Percentiles rank a stretch among this genome's conserved stretches.
Conservation (phyloP, 2,888 invertebrate genomes). For the Anorthoa munda region DNA sequence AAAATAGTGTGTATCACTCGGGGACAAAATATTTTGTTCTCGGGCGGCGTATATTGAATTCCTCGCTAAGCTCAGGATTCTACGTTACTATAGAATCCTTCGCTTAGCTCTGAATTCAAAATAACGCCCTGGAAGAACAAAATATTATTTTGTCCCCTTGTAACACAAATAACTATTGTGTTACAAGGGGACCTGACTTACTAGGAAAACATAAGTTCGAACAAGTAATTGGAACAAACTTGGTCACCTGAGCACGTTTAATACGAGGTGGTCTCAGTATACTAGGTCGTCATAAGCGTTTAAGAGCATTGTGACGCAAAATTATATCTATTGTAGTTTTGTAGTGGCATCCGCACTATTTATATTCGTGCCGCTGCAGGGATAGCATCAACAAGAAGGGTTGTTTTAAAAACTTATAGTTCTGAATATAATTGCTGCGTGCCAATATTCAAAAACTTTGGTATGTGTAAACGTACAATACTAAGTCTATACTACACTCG, state of each 20-base stretch:
- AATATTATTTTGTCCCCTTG: too few species aligned
- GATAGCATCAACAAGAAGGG: slow-evolving; percentile 26
- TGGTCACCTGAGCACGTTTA: neutral
- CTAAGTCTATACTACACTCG: too few species aligned
- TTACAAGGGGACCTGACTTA: too few species aligned
- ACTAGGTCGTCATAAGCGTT: slow-evolving; percentile 24
- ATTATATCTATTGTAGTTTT: slow-evolving; percentile 18
- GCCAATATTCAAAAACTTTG: neutral
- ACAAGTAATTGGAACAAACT: neutral
- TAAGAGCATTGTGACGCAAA: neutral
- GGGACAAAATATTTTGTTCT: too few species aligned
- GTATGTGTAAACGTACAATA: too few species aligned
- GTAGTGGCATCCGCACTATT: slow-evolving; percentile 37
- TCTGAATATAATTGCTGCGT: neutral
- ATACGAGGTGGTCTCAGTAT: neutral
- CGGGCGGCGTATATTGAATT: too few species aligned
- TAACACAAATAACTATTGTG: too few species aligned
- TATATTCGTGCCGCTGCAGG: slow-evolving; percentile 24
- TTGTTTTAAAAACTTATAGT: neutral
- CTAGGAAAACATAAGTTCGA: slow-evolving; percentile 30
- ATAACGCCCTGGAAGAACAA: too few species aligned
- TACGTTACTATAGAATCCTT: too few species aligned
- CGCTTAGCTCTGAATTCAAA: too few species aligned
- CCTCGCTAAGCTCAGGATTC: too few species aligned
- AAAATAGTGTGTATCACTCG: too few species aligned